phyloP scores from a whole-genome alignment of 2,113 vertebrate species.

The Coptodon rendalli region DNA sequence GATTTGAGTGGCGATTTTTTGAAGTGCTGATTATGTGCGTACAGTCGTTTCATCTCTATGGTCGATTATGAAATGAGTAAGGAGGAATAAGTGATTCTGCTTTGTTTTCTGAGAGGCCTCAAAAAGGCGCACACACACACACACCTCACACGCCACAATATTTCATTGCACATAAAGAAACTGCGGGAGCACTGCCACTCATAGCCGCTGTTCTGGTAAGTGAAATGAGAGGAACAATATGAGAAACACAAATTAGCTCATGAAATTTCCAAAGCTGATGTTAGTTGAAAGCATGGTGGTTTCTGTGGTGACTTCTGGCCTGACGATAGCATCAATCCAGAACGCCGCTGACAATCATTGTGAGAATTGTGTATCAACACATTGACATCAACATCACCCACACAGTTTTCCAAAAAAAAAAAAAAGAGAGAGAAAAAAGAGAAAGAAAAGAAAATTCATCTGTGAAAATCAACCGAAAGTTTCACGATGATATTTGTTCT shows the following conservation, averaged over 20 bases:
- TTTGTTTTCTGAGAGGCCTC: neutral
- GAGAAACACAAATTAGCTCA: constrained; percentile 55
- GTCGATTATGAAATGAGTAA: constrained; percentile 40
- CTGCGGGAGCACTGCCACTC: constrained; percentile 6
- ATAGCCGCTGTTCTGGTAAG: constrained; percentile 60
- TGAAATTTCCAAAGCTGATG: constrained; percentile 65
- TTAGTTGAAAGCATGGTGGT: constrained; percentile 60
- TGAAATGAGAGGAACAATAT: constrained; percentile 50
- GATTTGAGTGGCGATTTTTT: constrained; percentile 16
- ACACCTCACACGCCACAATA: neutral
- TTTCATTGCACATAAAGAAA: constrained; percentile 46
- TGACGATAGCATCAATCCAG: constrained; percentile 47
- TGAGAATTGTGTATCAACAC: constrained; percentile 55
- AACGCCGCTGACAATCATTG: constrained; percentile 52
- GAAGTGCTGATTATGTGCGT: neutral
- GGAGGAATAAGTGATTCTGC: constrained; percentile 8
- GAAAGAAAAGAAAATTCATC: constrained; percentile 38
- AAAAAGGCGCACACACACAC: neutral
- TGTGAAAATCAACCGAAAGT: constrained; percentile 62
- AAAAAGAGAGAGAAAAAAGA: neutral
- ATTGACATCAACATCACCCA: constrained; percentile 61
- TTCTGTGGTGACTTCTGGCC: constrained; percentile 62
- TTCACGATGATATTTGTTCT: constrained; percentile 35
- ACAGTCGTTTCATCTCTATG: constrained; percentile 18
- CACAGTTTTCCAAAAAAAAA: constrained; percentile 52